Evolutionary conservation across 1,140 invertebrate genomes (phyloP).

Genomic region (Zaprionus davidi): DNA sequence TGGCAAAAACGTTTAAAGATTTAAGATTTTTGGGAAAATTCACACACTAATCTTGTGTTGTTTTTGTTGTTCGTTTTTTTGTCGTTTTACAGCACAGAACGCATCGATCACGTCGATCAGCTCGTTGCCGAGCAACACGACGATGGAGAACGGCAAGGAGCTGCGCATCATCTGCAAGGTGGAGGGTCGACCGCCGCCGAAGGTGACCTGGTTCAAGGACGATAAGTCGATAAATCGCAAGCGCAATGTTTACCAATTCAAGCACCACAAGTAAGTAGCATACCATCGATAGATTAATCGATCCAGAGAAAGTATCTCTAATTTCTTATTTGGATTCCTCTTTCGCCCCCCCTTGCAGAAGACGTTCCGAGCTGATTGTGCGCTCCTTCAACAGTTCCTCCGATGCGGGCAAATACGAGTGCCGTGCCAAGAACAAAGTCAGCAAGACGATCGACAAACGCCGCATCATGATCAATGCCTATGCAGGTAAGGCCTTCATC

Average conservation of each 20-base stretch:
- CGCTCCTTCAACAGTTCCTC: conserved; percentile 87
- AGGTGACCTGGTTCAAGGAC: conserved; percentile 90
- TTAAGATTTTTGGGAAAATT: background rate
- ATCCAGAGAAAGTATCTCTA: background rate
- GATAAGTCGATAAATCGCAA: conserved; percentile 86
- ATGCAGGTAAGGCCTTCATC: conserved; percentile 69
- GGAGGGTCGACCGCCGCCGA: conserved; percentile 88
- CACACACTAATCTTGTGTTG: conserved; percentile 18
- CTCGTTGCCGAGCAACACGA: conserved; percentile 62
- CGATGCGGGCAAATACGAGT: conserved; percentile 91
- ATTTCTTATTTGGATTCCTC: conserved; percentile 7
- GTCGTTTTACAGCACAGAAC: conserved; percentile 82
- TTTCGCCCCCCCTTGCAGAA: conserved; percentile 84
- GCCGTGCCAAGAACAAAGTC: conserved; percentile 86
- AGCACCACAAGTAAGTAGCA: conserved; percentile 79
- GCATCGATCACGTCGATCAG: conserved; percentile 75
- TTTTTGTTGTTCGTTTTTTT: conserved; percentile 30
- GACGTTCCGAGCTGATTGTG: conserved; percentile 91
- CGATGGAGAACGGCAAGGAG: conserved; percentile 85
- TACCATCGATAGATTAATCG: background rate
- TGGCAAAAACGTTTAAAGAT: no score
- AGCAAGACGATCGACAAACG: conserved; percentile 70
- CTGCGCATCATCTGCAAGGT: conserved; percentile 89
- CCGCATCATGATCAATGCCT: conserved; percentile 76
- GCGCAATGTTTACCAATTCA: conserved; percentile 81